phyloP scores from a whole-genome alignment of 2,797 vertebrate species.

The Falco naumanni region DNA sequence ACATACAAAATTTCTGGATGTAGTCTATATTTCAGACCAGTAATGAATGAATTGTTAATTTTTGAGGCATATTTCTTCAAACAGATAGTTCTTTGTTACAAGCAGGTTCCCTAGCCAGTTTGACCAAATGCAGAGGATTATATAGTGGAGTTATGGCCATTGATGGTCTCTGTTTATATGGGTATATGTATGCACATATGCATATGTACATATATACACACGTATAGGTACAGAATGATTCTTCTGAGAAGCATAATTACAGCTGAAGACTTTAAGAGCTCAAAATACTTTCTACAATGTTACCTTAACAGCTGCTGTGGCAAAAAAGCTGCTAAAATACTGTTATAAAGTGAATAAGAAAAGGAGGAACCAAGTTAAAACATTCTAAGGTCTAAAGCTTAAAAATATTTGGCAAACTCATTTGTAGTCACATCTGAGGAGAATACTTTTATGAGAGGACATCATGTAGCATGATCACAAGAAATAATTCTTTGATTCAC shows the following conservation, averaged over 20 bases:
- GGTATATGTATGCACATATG: too few species aligned
- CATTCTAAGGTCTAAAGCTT: neutral
- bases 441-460: neutral
- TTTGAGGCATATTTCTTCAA: neutral
- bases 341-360: neutral
- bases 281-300: neutral
- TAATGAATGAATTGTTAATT: neutral
- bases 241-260: neutral
- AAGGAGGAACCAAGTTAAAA: neutral
- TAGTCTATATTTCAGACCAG: neutral
- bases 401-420: neutral
- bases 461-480: neutral
- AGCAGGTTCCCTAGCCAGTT: neutral
- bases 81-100: neutral
- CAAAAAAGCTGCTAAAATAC: neutral
- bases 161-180: neutral
- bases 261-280: neutral
- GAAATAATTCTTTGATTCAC: neutral
- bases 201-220: neutral
- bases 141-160: neutral
- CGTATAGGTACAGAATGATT: neutral
- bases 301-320: neutral
- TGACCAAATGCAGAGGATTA: neutral
- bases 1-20: neutral
- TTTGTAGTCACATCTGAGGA: neutral